Conservation (phyloP, 2,888 invertebrate genomes). For the Gnatocerus cornutus region DNA sequence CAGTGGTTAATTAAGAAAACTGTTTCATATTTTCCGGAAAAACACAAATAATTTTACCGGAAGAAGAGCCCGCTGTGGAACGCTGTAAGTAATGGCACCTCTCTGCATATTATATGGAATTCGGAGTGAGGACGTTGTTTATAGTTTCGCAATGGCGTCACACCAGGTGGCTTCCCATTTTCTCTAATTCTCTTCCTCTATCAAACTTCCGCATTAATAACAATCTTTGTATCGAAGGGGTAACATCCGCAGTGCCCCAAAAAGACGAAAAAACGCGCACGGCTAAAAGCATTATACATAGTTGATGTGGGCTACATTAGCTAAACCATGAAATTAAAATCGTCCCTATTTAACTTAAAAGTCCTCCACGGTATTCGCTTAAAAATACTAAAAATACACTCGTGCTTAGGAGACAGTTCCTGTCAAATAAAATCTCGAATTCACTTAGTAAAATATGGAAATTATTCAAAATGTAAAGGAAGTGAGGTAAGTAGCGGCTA, state of each 20-base stretch:
- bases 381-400: background rate
- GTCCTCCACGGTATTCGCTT: background rate
- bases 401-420: background rate
- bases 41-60: conserved; percentile 42
- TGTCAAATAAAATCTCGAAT: conserved; percentile 2
- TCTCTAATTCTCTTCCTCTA: conserved; percentile 31
- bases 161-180: conserved; percentile 46
- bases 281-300: conserved; percentile 6
- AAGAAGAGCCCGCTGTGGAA: conserved; percentile 35
- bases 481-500: conserved; percentile 13
- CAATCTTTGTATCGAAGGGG: conserved; percentile 4
- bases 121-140: conserved; percentile 47
- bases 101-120: conserved; percentile 44
- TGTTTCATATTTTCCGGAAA: conserved; percentile 45
- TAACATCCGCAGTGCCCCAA: background rate
- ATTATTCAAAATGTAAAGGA: conserved; percentile 26
- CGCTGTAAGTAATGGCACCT: conserved; percentile 38
- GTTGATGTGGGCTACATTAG: background rate
- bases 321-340: conserved; percentile 1
- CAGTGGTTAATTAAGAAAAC: conserved; percentile 45
- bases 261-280: conserved; percentile 1
- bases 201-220: conserved; percentile 36
- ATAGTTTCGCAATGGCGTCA: conserved; percentile 50
- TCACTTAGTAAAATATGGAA: conserved; percentile 11
- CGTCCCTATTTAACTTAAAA: conserved; percentile 1